These are phyloP conservation scores for Acleris sparsana DNA, from an alignment of 2,888 invertebrate species.

Conservation along the genomic window DNA sequence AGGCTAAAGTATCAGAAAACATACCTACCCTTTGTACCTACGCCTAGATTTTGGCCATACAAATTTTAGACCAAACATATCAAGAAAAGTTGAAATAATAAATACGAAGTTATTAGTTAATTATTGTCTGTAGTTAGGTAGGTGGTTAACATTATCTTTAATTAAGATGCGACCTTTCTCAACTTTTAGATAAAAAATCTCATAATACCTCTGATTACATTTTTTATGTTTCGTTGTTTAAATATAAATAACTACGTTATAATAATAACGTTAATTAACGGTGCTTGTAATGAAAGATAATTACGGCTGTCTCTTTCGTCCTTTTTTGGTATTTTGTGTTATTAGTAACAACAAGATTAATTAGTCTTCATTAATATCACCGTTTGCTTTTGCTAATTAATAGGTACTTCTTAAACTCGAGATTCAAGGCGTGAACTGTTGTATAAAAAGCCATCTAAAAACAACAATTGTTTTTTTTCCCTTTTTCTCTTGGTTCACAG, in stretches of 20 bases:
- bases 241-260: slow-evolving; percentile 21
- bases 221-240: slow-evolving; percentile 18
- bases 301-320: slow-evolving; percentile 20
- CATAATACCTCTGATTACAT: slow-evolving; percentile 10
- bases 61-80: too few relatives aligned
- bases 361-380: slow-evolving; percentile 11
- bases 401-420: background rate
- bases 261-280: slow-evolving; percentile 30
- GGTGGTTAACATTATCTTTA: background rate
- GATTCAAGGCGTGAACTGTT: too few relatives aligned
- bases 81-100: too few relatives aligned
- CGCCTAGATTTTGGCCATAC: too few relatives aligned
- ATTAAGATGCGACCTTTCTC: background rate
- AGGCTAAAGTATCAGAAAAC: too few relatives aligned
- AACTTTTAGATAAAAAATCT: background rate
- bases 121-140: too few relatives aligned
- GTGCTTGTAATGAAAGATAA: slow-evolving; percentile 23
- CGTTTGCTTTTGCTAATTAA: slow-evolving; percentile 2
- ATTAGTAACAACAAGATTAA: slow-evolving; percentile 25
- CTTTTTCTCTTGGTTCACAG: too few relatives aligned
- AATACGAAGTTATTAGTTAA: too few relatives aligned
- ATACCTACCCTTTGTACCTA: too few relatives aligned
- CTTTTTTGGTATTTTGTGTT: slow-evolving; percentile 20
- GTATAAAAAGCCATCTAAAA: too few relatives aligned
- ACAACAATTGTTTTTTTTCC: too few relatives aligned